Base-by-base conservation (phyloP, 1,140 invertebrate genomes). In the Zaprionus tsacasi region DNA sequence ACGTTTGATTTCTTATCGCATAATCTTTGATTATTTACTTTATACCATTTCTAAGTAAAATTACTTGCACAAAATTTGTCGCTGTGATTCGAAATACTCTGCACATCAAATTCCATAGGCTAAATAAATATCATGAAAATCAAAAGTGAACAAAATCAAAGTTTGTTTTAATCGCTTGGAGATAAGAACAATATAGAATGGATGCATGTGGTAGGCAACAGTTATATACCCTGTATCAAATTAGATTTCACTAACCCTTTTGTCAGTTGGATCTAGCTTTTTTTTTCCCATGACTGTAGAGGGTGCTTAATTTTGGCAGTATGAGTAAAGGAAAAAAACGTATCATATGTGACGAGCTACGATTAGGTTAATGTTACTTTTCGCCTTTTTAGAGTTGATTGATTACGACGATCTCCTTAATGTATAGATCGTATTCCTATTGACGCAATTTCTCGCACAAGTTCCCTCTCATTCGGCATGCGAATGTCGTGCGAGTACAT, bases 401-500 rank as follows among this genome's bases (percentile, higher is more conserved):
- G n/a, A 15, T 15, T 45, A 45, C 17, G 45, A 25, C 17, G 45
- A 25, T 25, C 4, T 12, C 11, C 21, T 50, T 50, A 25, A 17
- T 17, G 27, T 21, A 11, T 15, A 60, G 38, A n/a, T 52, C 45
- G 48, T 33, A 8, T 67, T 60, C 15, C 11, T 30, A 67, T 63
- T 74, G 72, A 75, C 72, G 72, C 59, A 75, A 43, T 45, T 61
- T 12, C 12, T 35, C 10, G 0, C 3, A 17, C 12, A 7, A 35
- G 17, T 60, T 36, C 50, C 45, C 30, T 64, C 30, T 64, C 21
- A 75, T 70, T 75, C 25, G 13, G 55, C 12, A 75, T 75, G 67
- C 72, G 11, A 52, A 3, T 17, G 35, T 40, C 67, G 72, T 75
- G 58, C 54, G 52, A 50, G 35, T 48, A 12, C 35, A 54, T 58